Base-by-base conservation (phyloP, 2,888 invertebrate genomes). In the Aproaerema taeniolella region DNA sequence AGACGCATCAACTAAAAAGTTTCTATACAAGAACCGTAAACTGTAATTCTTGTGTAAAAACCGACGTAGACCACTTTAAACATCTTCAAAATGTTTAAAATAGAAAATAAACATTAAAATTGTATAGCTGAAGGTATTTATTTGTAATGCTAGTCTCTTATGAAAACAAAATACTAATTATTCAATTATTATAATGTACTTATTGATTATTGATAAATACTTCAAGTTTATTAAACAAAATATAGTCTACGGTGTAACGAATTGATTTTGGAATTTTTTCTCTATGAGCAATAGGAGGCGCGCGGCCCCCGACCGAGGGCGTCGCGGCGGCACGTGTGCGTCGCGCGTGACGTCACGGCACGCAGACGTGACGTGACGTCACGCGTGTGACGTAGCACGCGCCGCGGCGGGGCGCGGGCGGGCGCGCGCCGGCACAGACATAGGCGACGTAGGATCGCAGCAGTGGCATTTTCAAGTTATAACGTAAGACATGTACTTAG, bases 101-200 rank as follows among this genome's bases (percentile, higher is more conserved):
- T 80, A 80, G 78, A 76, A 77, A 79, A 43, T 76, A 78, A 78
- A 82, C 80, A 81, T 82, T 77, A 72, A 83, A 76, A 80, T 81
- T 82, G 83, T 85, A 85, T 86, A 86, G 85, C 85, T 83, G 85
- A 83, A 80, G 78, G 76, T 85, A 83, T 86, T 86, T 80, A 83
- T 86, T 86, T 85, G 82, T 86, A 85, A 83, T 83, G 85, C 86
- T 86, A 86, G 86, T 85, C 81, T 86, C 83, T 85, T 85, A 83
- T 83, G 82, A 85, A 55, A 85, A 81, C 80, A 79, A 82, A 71
- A 83, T 82, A 86, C 83, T 86, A 86, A 86, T 81, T 82, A 86
- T 85, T 85, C 83, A 85, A 85, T 86, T 85, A 86, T 83, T 81
- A 75, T 85, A 86, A 85, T 79, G 85, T 86, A 86, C 85, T 85